Evolutionary conservation across 2,797 vertebrate genomes (phyloP).

Genomic region (Crenichthys baileyi): DNA sequence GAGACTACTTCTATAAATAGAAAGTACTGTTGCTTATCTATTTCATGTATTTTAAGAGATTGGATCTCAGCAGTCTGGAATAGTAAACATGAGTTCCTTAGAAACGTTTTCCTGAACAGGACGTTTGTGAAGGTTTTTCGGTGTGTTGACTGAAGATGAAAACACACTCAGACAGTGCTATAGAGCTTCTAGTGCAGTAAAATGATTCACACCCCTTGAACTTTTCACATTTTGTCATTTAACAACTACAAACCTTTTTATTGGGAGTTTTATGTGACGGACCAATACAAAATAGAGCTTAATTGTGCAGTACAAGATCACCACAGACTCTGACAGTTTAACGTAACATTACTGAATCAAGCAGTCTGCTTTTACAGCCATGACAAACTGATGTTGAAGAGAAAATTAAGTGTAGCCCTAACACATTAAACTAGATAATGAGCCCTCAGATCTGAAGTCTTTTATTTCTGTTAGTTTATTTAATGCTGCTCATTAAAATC

Average conservation of each 20-base stretch:
- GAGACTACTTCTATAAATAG: background rate
- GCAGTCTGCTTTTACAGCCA: conserved; percentile 6
- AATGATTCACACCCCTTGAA: background rate
- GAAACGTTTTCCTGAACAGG: background rate
- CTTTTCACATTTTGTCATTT: background rate
- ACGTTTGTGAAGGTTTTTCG: background rate
- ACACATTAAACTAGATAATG: conserved; percentile 2
- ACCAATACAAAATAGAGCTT: too few relatives aligned
- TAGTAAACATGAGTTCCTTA: background rate
- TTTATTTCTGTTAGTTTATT: background rate
- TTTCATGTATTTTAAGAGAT: background rate
- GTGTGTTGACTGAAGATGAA: background rate
- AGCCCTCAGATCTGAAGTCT: conserved; percentile 2
- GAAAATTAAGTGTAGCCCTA: conserved; percentile 5
- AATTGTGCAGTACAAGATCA: background rate
- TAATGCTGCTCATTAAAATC: conserved; percentile 4
- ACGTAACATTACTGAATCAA: background rate
- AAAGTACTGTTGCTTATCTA: background rate
- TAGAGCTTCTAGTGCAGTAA: background rate
- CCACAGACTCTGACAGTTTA: too few relatives aligned
- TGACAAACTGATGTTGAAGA: background rate
- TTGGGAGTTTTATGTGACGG: too few relatives aligned
- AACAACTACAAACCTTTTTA: background rate
- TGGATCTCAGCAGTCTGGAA: background rate
- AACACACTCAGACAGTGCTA: background rate